A percentile compares a stretch with the other conserved stretches of the same genome.
These are phyloP conservation scores for Dione vanillae DNA, from an alignment of 2,888 invertebrate genomes.

Conservation along the genomic window DNA sequence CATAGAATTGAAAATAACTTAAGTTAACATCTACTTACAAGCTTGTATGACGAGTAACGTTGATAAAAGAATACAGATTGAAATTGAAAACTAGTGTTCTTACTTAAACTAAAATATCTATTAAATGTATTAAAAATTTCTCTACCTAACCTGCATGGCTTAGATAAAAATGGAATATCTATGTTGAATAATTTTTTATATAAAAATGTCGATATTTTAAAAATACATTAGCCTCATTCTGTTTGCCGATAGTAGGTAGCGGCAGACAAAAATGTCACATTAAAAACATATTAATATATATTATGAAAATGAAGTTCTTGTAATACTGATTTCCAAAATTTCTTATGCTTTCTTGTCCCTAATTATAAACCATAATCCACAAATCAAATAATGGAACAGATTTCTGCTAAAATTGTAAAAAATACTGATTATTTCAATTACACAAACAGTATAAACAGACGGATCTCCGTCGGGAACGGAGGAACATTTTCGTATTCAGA, in stretches of 20 bases:
- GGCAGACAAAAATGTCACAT: no score
- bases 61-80: background rate
- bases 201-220: no score
- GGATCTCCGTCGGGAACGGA: constrained; percentile 46
- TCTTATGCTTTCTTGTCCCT: background rate
- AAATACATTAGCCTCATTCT: no score
- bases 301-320: no score
- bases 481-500: constrained; percentile 59
- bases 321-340: background rate
- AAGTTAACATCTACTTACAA: constrained; percentile 40
- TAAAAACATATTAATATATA: no score
- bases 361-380: background rate
- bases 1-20: constrained; percentile 46
- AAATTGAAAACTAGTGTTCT: background rate
- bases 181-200: no score
- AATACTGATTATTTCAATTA: constrained; percentile 50
- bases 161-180: no score
- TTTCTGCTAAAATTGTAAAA: constrained; percentile 32
- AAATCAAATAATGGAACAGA: constrained; percentile 5
- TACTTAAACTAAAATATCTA: constrained; percentile 5
- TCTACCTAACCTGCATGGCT: no score
- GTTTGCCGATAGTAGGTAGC: no score
- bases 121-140: no score
- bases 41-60: background rate
- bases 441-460: constrained; percentile 45